Evolutionary conservation across 2,888 invertebrate genomes (phyloP), one percentile per base, ranked within the genome.

Genomic region (Stramonita haemastoma): DNA sequence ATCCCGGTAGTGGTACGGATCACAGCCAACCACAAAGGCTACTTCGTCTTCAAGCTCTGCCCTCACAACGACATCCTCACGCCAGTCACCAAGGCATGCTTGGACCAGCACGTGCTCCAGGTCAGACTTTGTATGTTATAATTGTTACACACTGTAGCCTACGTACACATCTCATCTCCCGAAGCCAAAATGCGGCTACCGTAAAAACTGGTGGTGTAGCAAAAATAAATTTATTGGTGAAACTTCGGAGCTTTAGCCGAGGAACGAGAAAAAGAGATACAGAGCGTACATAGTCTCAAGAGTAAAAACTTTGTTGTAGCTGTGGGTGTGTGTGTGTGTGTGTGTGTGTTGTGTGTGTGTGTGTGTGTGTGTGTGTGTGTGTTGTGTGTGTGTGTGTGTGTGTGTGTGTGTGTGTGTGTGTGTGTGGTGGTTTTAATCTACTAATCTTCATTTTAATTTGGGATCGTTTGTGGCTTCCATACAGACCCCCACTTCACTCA

Each of bases 21-120:
- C 56, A 91, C 91, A 19, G 91, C 91, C 86, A 91, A 90, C 83
- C 91, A 91, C 70, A 26, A 77, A 22, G 91, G 91, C 66, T 91
- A 90, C 86, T 91, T 91, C 81, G 88, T 90, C 85, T 91, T 91
- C 90, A 66, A 91, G 56, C 73, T 91, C n/a, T 91, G 91, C 60
- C 90, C 91, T 19, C 88, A 91, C 79, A 86, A 90, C 56, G 81
- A 91, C 56, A 46, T 88, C 19, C 86, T 19, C 56, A 89, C 46
- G 32, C 86, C 79, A n/a, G 91, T 90, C 22, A 91, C 90, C 15
- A 91, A 92, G 86, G 88, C 70, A 6, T 92, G 92, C 87, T 83
- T 92, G 46, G 91, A 92, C 66, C 87, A 86, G 77, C 73, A 46
- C 22, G 46, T 36, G 19, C 56, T 86, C 17, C 34, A 86, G 81